Base-by-base conservation (phyloP, 2,888 invertebrate species). In the Cantharis rustica region DNA sequence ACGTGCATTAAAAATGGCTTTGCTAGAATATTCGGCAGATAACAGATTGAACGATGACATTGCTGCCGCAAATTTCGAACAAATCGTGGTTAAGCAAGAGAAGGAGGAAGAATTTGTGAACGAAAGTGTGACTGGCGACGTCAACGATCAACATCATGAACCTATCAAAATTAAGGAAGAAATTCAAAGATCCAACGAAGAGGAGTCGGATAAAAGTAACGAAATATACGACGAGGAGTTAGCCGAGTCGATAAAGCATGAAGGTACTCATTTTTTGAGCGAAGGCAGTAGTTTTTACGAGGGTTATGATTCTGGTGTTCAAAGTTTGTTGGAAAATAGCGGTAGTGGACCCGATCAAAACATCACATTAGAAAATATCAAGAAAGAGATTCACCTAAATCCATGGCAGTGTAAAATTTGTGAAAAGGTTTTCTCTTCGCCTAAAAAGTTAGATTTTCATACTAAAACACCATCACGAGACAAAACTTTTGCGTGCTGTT, bases 401-500 rank as follows among this genome's bases (percentile, higher is more conserved):
- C 71, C 72, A 10, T 71, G 78, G n/a, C 75, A 75, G 17, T 87
- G 87, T 79, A 83, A 82, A 77, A 82, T 87, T 16, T 87, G 87
- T 69, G 81, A 80, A 31, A 78, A 78, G 61, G 73, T 73, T 69
- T 87, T 84, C 72, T 64, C 79, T 16, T 79, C 81, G 71, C 79
- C 80, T 11, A 73, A 79, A 10, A 82, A 81, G 10, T 75, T 86
- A 62, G 79, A 81, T 68, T 47, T 77, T 17, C 87, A 87, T 74
- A 70, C 81, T 16, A 84, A 82, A 72, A 75, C 81, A 16, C 82
- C 84, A 69, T 63, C 82, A 10, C 71, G 79, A n/a, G 83, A 83
- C 62, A 84, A 79, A 75, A 81, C 77, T 0, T 85, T 82, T 73
- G 79, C 81, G 26, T 87, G 87, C 80, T 87, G 87, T 77, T 83